Evolutionary conservation across 2,797 vertebrate species (phyloP).

Genomic region (Coranthus polyacanthus): DNA sequence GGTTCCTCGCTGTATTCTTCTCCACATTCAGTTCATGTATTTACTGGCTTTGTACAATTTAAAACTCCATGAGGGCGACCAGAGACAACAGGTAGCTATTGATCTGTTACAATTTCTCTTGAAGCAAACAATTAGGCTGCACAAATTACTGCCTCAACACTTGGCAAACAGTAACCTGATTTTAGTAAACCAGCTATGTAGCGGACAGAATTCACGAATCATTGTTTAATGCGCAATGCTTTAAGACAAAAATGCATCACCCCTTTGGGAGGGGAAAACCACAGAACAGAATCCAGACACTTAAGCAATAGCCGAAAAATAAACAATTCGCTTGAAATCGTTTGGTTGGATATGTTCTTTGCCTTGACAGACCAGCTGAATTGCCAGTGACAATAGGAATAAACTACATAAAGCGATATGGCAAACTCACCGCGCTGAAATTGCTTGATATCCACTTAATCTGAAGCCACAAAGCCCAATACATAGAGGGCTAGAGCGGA

Average conservation of each 20-base stretch:
- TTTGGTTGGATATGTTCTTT: conserved; percentile 11
- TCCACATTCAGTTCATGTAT: conserved; percentile 11
- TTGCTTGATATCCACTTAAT: conserved; percentile 74
- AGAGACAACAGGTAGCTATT: conserved; percentile 81
- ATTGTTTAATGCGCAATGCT: conserved; percentile 70
- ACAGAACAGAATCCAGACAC: conserved; percentile 32
- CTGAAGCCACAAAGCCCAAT: conserved; percentile 67
- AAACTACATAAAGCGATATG: conserved; percentile 29
- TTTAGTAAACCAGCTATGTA: conserved; percentile 29
- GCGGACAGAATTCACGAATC: conserved; percentile 58
- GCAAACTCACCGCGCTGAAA: conserved; percentile 82
- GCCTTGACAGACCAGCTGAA: conserved; percentile 26
- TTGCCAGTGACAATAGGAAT: conserved; percentile 19
- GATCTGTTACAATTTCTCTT: conserved; percentile 27
- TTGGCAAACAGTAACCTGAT: not conserved
- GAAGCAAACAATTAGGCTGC: conserved; percentile 15
- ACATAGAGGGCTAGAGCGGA: conserved; percentile 46
- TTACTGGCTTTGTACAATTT: conserved; percentile 10
- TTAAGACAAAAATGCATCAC: conserved; percentile 60
- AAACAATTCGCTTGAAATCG: conserved; percentile 5
- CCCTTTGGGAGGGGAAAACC: conserved; percentile 32
- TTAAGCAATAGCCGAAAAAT: not conserved
- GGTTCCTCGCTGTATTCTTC: conserved; percentile 18
- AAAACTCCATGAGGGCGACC: conserved; percentile 51
- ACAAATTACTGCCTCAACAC: conserved; percentile 1